Conservation (phyloP, 2,113 vertebrate species). For the Montifringilla adamsi region DNA sequence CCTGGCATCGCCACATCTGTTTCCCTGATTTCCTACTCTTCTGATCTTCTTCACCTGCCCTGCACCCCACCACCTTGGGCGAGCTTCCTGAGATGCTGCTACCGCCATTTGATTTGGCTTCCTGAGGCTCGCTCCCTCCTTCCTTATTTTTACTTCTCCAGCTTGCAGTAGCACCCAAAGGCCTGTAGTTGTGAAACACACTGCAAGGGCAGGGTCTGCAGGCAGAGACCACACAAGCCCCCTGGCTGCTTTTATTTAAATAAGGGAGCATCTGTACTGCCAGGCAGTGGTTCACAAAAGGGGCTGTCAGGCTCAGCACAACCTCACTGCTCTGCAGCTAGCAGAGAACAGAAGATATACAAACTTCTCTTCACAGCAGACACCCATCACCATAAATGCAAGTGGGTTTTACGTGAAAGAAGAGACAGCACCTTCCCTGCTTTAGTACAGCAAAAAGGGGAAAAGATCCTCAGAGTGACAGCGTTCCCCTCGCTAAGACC, state of each 20-base stretch:
- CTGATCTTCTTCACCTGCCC: conserved; percentile 66
- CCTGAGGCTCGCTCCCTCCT: conserved; percentile 38
- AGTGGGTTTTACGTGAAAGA: neutral
- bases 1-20: conserved; percentile 59
- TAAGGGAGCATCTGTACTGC: neutral
- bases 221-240: neutral
- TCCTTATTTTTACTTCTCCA: conserved; percentile 34
- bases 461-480: neutral
- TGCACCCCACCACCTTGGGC: conserved; percentile 47
- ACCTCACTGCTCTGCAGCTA: neutral
- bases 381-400: neutral
- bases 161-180: neutral
- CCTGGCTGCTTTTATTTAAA: conserved; percentile 24
- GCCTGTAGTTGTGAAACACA: neutral
- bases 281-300: neutral
- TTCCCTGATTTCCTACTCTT: conserved; percentile 66
- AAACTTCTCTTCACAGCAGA: conserved; percentile 4
- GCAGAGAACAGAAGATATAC: neutral
- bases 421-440: neutral
- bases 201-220: neutral
- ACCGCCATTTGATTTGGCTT: conserved; percentile 51
- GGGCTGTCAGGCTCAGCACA: neutral
- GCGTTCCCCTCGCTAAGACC: neutral
- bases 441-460: neutral
- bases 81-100: conserved; percentile 63